Conservation (phyloP, 1,140 invertebrate genomes). For the Drosophila pachea region DNA sequence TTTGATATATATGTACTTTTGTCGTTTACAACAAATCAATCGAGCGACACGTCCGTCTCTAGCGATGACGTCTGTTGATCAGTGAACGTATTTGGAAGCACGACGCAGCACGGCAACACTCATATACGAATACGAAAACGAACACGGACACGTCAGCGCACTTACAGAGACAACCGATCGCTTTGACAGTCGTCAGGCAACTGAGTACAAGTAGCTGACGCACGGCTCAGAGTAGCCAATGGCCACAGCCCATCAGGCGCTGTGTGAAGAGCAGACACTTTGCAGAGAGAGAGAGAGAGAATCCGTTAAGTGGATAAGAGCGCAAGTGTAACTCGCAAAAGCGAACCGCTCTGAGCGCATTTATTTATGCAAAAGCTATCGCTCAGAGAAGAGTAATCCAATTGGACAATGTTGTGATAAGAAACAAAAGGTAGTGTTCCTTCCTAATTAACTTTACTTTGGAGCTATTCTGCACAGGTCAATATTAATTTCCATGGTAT, state of each 20-base stretch:
- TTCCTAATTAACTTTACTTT: too few relatives aligned
- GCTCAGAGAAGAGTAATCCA: background rate
- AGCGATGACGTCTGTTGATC: conserved; percentile 69
- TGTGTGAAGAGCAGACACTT: background rate
- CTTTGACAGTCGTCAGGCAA: conserved; percentile 34
- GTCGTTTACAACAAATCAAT: conserved; percentile 58
- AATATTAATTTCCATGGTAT: too few relatives aligned
- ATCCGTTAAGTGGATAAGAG: conserved; percentile 1
- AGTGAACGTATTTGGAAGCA: conserved; percentile 26
- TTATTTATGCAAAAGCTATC: background rate
- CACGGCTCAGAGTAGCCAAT: conserved; percentile 1
- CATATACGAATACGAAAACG: background rate
- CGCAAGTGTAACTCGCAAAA: conserved; percentile 6
- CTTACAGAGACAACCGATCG: conserved; percentile 37
- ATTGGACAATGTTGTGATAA: background rate
- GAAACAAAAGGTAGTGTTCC: background rate
- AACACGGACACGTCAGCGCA: conserved; percentile 8
- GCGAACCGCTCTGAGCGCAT: background rate
- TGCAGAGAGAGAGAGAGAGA: background rate
- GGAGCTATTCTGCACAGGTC: too few relatives aligned
- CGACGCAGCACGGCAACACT: conserved; percentile 23
- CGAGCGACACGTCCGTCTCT: conserved; percentile 64
- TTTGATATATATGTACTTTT: background rate
- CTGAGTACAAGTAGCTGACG: conserved; percentile 22
- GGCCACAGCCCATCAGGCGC: background rate